Conservation (phyloP, 2,113 vertebrate genomes). For the Laticauda laticaudata region DNA sequence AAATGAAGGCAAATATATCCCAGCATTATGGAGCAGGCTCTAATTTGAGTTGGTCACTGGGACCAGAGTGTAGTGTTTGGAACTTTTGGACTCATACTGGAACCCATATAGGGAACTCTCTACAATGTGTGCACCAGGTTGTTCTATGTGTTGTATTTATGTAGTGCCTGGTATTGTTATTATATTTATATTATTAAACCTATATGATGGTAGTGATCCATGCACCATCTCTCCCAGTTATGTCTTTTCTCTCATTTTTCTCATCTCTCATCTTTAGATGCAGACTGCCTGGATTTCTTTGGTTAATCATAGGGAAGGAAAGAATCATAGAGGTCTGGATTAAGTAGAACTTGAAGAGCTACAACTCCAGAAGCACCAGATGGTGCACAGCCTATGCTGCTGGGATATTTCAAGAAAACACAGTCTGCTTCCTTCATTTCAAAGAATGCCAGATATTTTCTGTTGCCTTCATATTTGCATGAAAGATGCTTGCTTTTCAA, state of each 20-base stretch:
- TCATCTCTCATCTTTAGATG: not conserved
- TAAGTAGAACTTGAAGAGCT: constrained; percentile 23
- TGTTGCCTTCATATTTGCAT: constrained; percentile 59
- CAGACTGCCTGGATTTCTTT: not conserved
- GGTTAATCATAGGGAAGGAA: not conserved
- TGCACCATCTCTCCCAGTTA: not conserved
- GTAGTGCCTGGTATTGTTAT: not conserved
- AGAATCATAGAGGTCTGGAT: not conserved
- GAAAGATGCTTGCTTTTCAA: constrained; percentile 53
- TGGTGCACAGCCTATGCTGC: constrained; percentile 63
- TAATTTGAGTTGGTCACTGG: not conserved
- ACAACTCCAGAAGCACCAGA: constrained; percentile 53
- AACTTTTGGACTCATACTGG: not conserved
- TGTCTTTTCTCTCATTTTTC: not conserved
- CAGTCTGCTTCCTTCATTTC: constrained; percentile 49
- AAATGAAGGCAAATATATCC: not conserved
- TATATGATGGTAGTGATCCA: not conserved
- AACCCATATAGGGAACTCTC: not conserved
- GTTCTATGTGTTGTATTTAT: not conserved
- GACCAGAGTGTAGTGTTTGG: not conserved
- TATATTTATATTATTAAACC: not conserved
- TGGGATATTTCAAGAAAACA: constrained; percentile 52
- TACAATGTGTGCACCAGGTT: not conserved
- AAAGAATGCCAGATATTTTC: constrained; percentile 52
- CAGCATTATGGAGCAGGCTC: not conserved